phyloP scores from a whole-genome alignment of 2,888 invertebrate species.

The Mimas tiliae region DNA sequence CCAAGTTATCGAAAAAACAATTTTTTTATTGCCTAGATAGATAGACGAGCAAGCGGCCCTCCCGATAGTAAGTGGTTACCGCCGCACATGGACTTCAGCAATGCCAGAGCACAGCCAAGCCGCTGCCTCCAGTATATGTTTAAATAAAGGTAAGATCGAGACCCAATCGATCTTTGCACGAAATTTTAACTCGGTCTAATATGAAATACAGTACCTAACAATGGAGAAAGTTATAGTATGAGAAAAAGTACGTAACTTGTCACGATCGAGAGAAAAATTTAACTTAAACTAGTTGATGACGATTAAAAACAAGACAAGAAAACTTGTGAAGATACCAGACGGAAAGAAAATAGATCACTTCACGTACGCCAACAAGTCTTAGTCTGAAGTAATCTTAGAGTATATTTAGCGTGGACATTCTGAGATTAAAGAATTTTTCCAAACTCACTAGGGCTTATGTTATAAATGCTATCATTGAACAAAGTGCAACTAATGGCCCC shows the following conservation, averaged over 20 bases:
- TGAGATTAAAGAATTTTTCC: slow-evolving; percentile 15
- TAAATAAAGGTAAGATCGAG: too few relatives aligned
- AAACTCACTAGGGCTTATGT: background rate
- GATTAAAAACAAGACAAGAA: slow-evolving; percentile 5
- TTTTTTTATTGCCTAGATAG: too few relatives aligned
- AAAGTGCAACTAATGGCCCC: slow-evolving; percentile 1
- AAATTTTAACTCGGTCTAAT: too few relatives aligned
- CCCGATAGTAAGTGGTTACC: too few relatives aligned
- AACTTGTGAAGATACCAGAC: slow-evolving; percentile 5
- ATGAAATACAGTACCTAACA: too few relatives aligned
- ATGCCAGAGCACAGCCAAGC: too few relatives aligned
- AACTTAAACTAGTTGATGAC: background rate
- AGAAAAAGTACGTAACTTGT: background rate
- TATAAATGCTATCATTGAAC: slow-evolving; percentile 11
- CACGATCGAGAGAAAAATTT: background rate
- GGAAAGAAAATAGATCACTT: slow-evolving; percentile 17
- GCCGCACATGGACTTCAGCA: too few relatives aligned
- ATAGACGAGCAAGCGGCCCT: too few relatives aligned
- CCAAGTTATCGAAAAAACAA: too few relatives aligned
- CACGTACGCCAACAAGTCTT: slow-evolving; percentile 14
- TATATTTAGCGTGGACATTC: slow-evolving; percentile 21
- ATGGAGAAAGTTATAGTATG: too few relatives aligned
- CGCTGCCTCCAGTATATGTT: too few relatives aligned
- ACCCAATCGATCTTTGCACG: too few relatives aligned
- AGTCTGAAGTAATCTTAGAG: slow-evolving; percentile 16